phyloP scores from a whole-genome alignment of 1,140 invertebrate genomes.

The Hylaeus volcanicus region DNA sequence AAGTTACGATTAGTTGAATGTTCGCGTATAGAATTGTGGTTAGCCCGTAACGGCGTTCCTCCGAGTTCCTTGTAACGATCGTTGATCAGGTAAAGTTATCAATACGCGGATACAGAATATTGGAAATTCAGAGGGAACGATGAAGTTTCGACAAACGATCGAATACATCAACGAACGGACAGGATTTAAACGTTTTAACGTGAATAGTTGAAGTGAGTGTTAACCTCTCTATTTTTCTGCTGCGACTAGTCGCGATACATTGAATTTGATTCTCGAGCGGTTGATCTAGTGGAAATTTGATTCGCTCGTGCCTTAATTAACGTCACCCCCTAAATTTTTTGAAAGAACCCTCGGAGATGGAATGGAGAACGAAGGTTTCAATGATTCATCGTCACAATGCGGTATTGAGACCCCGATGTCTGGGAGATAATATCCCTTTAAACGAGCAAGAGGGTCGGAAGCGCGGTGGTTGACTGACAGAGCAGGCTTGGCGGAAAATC shows the following conservation, averaged over 20 bases:
- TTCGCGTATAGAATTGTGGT: background rate
- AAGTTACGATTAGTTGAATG: conserved; percentile 25
- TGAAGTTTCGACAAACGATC: background rate
- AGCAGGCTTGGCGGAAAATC: conserved; percentile 44
- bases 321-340: conserved; percentile 50
- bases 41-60: background rate
- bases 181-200: no score
- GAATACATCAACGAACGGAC: no score
- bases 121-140: background rate
- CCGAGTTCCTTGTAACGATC: background rate
- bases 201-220: no score
- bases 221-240: background rate
- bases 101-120: background rate
- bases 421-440: conserved; percentile 62
- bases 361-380: conserved; percentile 53
- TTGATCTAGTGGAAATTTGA: conserved; percentile 2
- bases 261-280: conserved; percentile 14
- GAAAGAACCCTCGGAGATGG: conserved; percentile 7
- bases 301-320: conserved; percentile 58
- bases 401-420: conserved; percentile 47
- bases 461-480: conserved; percentile 45
- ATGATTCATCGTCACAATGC: conserved; percentile 63
- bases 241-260: background rate
- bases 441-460: conserved; percentile 48
- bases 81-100: background rate